Conservation (phyloP, 1,140 invertebrate genomes). For the Muscidifurax raptorellus region DNA sequence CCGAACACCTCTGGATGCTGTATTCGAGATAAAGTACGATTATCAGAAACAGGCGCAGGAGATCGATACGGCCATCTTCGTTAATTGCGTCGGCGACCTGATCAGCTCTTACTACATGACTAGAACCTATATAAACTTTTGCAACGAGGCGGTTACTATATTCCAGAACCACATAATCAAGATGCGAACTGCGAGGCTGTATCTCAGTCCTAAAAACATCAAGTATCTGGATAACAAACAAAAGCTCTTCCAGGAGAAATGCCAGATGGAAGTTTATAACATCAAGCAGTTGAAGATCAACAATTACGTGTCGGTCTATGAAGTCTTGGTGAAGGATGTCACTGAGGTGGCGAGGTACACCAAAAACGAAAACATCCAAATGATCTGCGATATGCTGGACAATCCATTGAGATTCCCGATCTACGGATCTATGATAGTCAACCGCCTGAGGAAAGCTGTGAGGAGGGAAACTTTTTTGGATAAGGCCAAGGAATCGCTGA, state of each 20-base stretch:
- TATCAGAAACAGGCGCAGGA: neutral
- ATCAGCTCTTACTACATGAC: neutral
- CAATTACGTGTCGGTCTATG: neutral
- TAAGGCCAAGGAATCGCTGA: constrained; percentile 2
- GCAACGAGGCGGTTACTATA: neutral
- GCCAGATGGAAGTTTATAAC: neutral
- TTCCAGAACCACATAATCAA: constrained; percentile 15
- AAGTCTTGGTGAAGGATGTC: neutral
- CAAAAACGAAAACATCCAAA: constrained; percentile 28
- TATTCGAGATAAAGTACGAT: neutral
- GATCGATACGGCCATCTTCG: neutral
- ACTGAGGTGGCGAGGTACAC: neutral
- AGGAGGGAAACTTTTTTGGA: neutral
- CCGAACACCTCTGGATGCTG: constrained; percentile 22
- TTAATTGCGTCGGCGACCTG: neutral
- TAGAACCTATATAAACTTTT: neutral
- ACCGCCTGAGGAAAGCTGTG: neutral
- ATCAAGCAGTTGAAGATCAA: constrained; percentile 14
- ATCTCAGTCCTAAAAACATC: constrained; percentile 8
- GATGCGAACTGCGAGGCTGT: neutral
- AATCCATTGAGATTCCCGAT: neutral
- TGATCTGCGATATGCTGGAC: neutral
- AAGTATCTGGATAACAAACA: neutral
- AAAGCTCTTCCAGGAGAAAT: neutral
- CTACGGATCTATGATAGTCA: neutral